Evolutionary conservation across 2,113 vertebrate species (phyloP).

Genomic region (Notothenia coriiceps): DNA sequence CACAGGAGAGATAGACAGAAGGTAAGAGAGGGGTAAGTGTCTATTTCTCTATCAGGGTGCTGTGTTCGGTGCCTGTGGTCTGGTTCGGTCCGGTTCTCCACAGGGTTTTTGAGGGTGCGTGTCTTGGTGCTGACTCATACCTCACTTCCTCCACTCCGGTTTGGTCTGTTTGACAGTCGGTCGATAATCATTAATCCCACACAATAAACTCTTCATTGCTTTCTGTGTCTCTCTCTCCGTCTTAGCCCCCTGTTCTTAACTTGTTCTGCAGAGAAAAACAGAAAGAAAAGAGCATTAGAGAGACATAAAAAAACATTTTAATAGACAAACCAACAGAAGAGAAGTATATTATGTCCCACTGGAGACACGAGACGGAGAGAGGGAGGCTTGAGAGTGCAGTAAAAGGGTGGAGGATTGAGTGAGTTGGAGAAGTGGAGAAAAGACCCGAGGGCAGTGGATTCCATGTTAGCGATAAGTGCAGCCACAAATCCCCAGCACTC

Average conservation of each 20-base stretch:
- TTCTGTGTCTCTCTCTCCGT: slow-evolving; percentile 1
- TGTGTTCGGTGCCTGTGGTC: slow-evolving; percentile 55
- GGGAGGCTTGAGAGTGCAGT: slow-evolving; percentile 45
- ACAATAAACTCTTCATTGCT: slow-evolving; percentile 62
- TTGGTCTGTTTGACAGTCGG: slow-evolving; percentile 51
- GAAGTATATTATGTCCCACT: slow-evolving; percentile 30
- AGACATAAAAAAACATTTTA: slow-evolving; percentile 8
- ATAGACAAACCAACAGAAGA: slow-evolving; percentile 22
- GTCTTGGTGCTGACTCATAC: slow-evolving; percentile 69
- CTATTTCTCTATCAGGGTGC: slow-evolving; percentile 42
- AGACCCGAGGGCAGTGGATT: slow-evolving; percentile 64
- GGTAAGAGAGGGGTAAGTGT: slow-evolving; percentile 26
- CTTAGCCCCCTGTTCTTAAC: slow-evolving; percentile 83
- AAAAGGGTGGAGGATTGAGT: slow-evolving; percentile 48
- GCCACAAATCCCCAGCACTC: slow-evolving; percentile 75
- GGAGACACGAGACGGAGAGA: slow-evolving; percentile 36
- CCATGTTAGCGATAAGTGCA: slow-evolving; percentile 73
- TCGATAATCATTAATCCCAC: slow-evolving; percentile 71
- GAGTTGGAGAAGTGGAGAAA: slow-evolving; percentile 41
- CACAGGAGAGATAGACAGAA: slow-evolving; percentile 51
- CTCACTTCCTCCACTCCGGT: slow-evolving; percentile 48
- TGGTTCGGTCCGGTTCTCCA: slow-evolving; percentile 53
- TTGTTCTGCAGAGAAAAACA: slow-evolving; percentile 76
- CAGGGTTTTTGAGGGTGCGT: slow-evolving; percentile 48
- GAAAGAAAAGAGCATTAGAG: slow-evolving; percentile 36